Percentiles rank a stretch among this genome's conserved stretches.
phyloP scores from a whole-genome alignment of 1,140 invertebrate genomes.

The Pogonus chalceus region DNA sequence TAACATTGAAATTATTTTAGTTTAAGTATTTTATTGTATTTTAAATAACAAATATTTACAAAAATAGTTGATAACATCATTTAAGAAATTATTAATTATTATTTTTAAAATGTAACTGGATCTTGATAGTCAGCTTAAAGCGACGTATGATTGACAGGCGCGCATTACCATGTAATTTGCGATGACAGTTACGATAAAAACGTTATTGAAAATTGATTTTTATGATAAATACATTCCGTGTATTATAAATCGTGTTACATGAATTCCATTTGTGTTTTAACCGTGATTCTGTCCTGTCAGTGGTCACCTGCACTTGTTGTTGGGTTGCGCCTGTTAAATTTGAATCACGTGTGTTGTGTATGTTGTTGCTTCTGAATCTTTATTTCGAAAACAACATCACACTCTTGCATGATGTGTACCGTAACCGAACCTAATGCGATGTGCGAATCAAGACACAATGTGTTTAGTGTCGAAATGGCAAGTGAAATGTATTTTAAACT shows the following conservation, averaged over 20 bases:
- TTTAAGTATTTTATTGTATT: too few relatives aligned
- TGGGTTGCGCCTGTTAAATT: not conserved
- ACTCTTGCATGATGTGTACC: not conserved
- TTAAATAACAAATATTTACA: too few relatives aligned
- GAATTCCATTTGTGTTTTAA: conserved; percentile 3
- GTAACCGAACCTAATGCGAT: conserved; percentile 10
- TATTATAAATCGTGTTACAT: not conserved
- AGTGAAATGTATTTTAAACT: not conserved
- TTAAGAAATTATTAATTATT: too few relatives aligned
- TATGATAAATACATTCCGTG: not conserved
- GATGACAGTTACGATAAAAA: not conserved
- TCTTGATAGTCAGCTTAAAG: too few relatives aligned
- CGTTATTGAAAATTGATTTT: too few relatives aligned
- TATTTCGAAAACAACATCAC: not conserved
- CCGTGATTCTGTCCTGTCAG: not conserved
- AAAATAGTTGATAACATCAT: not conserved
- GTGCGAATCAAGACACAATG: conserved; percentile 19
- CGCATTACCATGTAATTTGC: not conserved
- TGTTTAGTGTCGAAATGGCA: conserved; percentile 27
- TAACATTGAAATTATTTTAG: too few relatives aligned
- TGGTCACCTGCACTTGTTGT: not conserved
- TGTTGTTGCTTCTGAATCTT: not conserved
- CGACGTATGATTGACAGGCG: not conserved
- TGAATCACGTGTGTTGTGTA: not conserved
- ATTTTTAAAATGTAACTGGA: too few relatives aligned